Conservation (phyloP, 2,113 vertebrate genomes). For the Eublepharis macularius region DNA sequence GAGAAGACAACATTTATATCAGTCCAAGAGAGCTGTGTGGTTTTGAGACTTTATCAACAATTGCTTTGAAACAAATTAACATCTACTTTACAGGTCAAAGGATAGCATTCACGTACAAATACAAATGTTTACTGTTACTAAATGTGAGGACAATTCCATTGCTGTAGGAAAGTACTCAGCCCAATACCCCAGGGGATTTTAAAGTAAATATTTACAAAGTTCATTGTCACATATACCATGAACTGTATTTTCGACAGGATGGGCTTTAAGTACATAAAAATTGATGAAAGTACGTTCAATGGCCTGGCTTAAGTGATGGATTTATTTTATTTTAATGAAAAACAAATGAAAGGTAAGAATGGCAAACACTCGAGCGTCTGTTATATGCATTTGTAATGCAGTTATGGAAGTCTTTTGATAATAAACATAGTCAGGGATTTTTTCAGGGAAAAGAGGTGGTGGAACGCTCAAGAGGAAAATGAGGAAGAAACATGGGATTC, state of each 20-base stretch:
- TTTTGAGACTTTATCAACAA: not conserved
- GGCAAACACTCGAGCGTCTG: not conserved
- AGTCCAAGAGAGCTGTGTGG: not conserved
- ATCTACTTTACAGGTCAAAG: not conserved
- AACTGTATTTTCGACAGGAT: not conserved
- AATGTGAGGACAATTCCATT: not conserved
- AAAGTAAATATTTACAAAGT: slow-evolving; percentile 22
- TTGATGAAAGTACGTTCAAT: not conserved
- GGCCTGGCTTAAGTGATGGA: not conserved
- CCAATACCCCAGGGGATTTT: not conserved
- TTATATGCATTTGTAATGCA: not conserved
- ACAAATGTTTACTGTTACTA: slow-evolving; percentile 1
- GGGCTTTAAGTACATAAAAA: not conserved
- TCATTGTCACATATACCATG: not conserved
- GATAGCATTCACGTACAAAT: slow-evolving; percentile 10
- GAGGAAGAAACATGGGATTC: too few species aligned
- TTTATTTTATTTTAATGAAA: not conserved
- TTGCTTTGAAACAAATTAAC: slow-evolving; percentile 1
- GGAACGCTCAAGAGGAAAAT: too few species aligned
- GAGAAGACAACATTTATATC: not conserved
- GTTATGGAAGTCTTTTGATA: not conserved
- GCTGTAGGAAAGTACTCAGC: not conserved
- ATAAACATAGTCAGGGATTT: too few species aligned
- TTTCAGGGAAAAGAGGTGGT: too few species aligned
- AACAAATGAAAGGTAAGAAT: not conserved